These are phyloP conservation scores for Dendrocincla tyrannina DNA, from an alignment of 2,797 vertebrate species.

Conservation along the genomic window DNA sequence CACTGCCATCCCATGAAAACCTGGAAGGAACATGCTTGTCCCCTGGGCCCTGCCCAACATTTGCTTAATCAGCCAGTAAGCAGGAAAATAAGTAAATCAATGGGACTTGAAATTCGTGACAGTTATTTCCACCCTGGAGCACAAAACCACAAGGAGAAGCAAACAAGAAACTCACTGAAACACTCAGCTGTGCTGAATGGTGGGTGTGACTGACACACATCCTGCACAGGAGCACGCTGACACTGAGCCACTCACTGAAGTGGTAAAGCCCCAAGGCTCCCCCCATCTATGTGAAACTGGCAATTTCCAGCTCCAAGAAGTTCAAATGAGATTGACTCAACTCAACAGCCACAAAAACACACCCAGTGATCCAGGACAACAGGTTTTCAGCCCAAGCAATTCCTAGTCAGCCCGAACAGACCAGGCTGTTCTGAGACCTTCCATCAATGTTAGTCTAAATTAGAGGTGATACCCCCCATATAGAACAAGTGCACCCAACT, in stretches of 20 bases:
- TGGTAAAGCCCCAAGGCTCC: not conserved
- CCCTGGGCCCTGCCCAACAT: not conserved
- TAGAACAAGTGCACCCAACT: not conserved
- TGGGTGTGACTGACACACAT: not conserved
- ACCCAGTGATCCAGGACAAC: not conserved
- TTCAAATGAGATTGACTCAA: not conserved
- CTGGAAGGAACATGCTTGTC: not conserved
- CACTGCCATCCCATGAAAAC: not conserved
- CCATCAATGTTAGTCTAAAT: not conserved
- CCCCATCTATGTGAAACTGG: rapidly evolving
- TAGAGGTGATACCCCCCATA: not conserved
- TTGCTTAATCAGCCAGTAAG: not conserved
- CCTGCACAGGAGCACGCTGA: not conserved
- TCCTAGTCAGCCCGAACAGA: not conserved
- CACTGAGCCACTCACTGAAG: not conserved
- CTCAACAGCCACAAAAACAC: not conserved
- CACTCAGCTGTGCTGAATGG: not conserved
- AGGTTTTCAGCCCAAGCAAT: not conserved
- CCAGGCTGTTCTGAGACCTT: not conserved
- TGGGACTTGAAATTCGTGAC: not conserved
- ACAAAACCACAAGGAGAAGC: not conserved
- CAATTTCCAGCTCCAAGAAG: not conserved
- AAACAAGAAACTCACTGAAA: not conserved
- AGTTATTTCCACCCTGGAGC: not conserved
- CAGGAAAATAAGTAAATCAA: not conserved